phyloP scores from a whole-genome alignment of 2,113 vertebrate genomes.

The Oophaga pumilio region DNA sequence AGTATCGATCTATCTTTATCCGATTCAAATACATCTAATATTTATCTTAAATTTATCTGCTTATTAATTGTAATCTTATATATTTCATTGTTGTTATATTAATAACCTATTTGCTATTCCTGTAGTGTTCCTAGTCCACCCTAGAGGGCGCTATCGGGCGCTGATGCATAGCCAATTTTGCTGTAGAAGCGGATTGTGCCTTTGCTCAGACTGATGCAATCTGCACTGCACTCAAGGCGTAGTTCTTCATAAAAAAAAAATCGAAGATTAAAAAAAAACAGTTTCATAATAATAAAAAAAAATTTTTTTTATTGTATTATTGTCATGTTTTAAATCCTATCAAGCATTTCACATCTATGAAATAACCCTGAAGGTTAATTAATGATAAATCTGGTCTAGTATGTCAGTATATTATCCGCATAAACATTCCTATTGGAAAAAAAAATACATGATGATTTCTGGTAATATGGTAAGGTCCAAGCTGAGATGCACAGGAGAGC shows the following conservation, averaged over 20 bases:
- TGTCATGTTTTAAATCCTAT: not conserved
- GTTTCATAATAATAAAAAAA: not conserved
- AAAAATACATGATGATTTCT: not conserved
- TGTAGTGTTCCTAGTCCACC: not conserved
- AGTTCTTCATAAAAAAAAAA: not conserved
- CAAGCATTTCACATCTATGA: not conserved
- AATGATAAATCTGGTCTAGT: not conserved
- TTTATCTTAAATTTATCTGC: not conserved
- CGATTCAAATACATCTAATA: not conserved
- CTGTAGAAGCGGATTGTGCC: not conserved
- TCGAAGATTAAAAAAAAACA: not conserved
- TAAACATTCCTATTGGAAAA: not conserved
- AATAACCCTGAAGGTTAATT: not conserved
- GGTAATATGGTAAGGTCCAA: not conserved
- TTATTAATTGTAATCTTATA: no score
- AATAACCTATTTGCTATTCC: no score
- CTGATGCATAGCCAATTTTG: not conserved
- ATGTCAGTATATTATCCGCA: not conserved
- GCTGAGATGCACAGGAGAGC: not conserved
- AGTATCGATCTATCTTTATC: no score
- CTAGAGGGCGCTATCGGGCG: slow-evolving; percentile 21
- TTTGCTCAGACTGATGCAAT: slow-evolving; percentile 26
- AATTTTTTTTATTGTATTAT: not conserved
- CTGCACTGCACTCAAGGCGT: slow-evolving; percentile 2
- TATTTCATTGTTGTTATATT: not conserved